Evolutionary conservation across 2,888 invertebrate genomes (phyloP).

Genomic region (Carterocephalus palaemon): DNA sequence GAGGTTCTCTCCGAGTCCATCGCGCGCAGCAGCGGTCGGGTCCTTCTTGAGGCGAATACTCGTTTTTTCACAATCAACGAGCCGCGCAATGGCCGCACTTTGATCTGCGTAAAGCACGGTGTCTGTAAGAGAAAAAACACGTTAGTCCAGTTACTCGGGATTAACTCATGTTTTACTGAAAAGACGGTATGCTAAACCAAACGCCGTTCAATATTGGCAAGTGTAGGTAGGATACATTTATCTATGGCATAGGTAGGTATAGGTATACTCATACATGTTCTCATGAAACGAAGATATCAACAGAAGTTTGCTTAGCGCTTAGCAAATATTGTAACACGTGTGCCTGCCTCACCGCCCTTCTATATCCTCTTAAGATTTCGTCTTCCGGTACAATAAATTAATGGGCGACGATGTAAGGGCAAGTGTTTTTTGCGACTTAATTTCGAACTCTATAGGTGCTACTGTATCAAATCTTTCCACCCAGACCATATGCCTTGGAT

Average conservation of each 20-base stretch:
- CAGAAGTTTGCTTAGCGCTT: conserved; percentile 69
- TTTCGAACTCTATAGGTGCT: conserved; percentile 56
- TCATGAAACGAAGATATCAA: conserved; percentile 48
- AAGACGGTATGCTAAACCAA: conserved; percentile 20
- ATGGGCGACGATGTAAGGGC: conserved; percentile 52
- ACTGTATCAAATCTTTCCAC: conserved; percentile 43
- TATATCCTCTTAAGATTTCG: conserved; percentile 77
- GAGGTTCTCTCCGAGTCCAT: conserved; percentile 67
- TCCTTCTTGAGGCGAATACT: conserved; percentile 64
- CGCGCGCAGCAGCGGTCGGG: conserved; percentile 61
- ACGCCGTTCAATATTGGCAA: conserved; percentile 19
- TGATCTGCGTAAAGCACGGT: conserved; percentile 70
- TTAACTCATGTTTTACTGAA: conserved; percentile 25
- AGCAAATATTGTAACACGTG: conserved; percentile 79
- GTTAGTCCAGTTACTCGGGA: conserved; percentile 22
- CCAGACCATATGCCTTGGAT: conserved; percentile 58
- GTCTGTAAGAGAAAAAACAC: conserved; percentile 63
- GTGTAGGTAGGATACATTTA: no score
- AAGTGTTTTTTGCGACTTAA: conserved; percentile 55
- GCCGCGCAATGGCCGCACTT: conserved; percentile 72
- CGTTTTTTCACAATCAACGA: conserved; percentile 74
- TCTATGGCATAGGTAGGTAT: no score
- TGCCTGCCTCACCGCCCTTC: conserved; percentile 64
- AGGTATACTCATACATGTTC: conserved; percentile 16
- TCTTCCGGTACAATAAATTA: conserved; percentile 77